Conservation (phyloP, 2,888 invertebrate genomes). For the Pecten maximus region DNA sequence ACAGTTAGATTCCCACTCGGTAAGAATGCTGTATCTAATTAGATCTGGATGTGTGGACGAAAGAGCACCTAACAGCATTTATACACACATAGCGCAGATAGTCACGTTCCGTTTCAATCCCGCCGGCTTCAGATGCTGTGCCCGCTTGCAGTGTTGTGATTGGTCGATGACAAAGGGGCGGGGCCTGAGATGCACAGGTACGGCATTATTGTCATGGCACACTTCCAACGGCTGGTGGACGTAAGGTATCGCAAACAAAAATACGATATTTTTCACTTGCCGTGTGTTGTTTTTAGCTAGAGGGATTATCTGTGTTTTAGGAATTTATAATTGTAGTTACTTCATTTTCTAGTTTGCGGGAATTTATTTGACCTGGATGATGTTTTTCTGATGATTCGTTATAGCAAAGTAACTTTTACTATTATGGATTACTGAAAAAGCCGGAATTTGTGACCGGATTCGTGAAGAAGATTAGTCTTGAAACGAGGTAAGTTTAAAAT, state of each 20-base stretch:
- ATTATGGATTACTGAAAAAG: neutral
- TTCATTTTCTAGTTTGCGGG: neutral
- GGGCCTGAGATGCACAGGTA: neutral
- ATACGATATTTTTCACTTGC: neutral
- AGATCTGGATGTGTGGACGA: constrained; percentile 30
- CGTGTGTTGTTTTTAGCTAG: neutral
- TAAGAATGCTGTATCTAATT: neutral
- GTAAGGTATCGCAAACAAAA: neutral
- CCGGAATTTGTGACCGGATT: neutral
- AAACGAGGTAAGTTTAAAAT: neutral
- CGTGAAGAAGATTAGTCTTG: neutral
- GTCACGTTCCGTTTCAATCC: neutral
- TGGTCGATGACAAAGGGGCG: constrained; percentile 8
- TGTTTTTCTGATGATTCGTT: neutral
- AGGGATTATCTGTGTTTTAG: constrained; percentile 11
- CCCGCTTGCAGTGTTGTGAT: constrained; percentile 11
- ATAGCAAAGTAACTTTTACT: neutral
- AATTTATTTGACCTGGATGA: neutral
- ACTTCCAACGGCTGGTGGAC: neutral
- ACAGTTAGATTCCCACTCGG: neutral
- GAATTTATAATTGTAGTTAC: neutral
- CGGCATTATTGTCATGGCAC: neutral
- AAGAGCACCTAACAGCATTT: constrained; percentile 16
- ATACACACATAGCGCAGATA: neutral
- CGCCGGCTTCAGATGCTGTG: constrained; percentile 22